Percentiles rank a stretch among this genome's conserved stretches.
These are phyloP conservation scores for Siniperca knerii DNA, from an alignment of 2,113 vertebrate species.

Conservation along the genomic window DNA sequence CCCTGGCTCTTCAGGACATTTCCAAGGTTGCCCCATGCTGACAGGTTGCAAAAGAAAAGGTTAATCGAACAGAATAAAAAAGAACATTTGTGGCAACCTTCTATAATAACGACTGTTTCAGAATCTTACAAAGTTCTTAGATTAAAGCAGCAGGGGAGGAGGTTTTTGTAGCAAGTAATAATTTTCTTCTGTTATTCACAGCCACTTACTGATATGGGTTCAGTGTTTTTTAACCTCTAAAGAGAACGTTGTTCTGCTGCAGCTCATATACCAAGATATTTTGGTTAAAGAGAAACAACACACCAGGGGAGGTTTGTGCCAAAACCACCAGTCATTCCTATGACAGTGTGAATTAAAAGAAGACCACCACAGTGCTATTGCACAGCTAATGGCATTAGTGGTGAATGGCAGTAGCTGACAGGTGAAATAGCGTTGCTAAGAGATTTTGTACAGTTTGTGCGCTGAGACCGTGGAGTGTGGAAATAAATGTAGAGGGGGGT, in stretches of 20 bases:
- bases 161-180: conserved; percentile 17
- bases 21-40: conserved; percentile 99
- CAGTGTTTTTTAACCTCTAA: conserved; percentile 22
- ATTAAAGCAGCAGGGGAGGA: conserved; percentile 35
- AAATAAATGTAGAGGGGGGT: neutral
- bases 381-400: conserved; percentile 43
- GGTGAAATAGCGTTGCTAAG: conserved; percentile 36
- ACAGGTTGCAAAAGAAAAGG: conserved; percentile 46
- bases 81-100: neutral
- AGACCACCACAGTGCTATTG: conserved; percentile 62
- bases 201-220: conserved; percentile 20
- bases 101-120: neutral
- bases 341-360: conserved; percentile 42
- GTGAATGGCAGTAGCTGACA: conserved; percentile 52
- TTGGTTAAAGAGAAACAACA: conserved; percentile 33
- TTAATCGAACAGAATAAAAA: conserved; percentile 35
- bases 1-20: conserved; percentile 99
- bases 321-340: conserved; percentile 49
- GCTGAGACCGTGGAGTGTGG: neutral
- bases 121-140: conserved; percentile 3
- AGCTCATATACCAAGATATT: conserved; percentile 27
- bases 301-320: conserved; percentile 53
- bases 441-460: conserved; percentile 29
- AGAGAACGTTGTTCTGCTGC: conserved; percentile 36
- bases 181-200: conserved; percentile 44